Base-by-base conservation (phyloP, 2,888 invertebrate genomes). In the Heteromurus nitidus region DNA sequence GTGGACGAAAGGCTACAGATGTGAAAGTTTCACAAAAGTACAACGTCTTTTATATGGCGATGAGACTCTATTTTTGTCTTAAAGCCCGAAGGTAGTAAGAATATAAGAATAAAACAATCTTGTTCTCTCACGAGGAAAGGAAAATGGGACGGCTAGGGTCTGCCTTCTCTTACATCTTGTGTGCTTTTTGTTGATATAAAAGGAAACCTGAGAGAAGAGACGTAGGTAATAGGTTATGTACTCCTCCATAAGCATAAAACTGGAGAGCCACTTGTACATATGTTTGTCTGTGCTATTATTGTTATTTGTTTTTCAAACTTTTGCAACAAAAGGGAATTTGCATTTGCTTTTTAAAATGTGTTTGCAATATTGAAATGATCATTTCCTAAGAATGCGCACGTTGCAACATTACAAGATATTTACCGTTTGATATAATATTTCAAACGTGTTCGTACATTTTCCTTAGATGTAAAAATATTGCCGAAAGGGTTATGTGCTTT, bases 171-270 rank as follows among this genome's bases (percentile, higher is more conserved):
- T 9, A 5, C 36, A 5, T 36, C 13, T 36, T 36, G 7, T 36
- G 13, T 9, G 36, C 5, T 9, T 9, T 9, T 9, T 9, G 36
- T 36, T 9, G 7, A 36, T 9, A 36, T 13, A 47, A 47, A 47
- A 47, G 47, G 47, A 16, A 16, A 47, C 11, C n/a, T n/a, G n/a
- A n/a, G n/a, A n/a, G n/a, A n/a, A 47, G n/a, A 47, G n/a, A 47
- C n/a, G n/a, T 36, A n/a, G 47, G n/a, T 47, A 55, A 55, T 55
- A 55, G 55, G 36, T 9, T 13, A 55, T 55, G 55, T 55, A n/a
- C n/a, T n/a, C n/a, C n/a, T n/a, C n/a, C 55, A 55, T 55, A 26
- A 55, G 55, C 55, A 55, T 55, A 55, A 55, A 55, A 26, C 3
- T 5, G 13, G n/a, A 47, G n/a, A 47, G 47, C 47, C 47, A 47